phyloP scores from a whole-genome alignment of 2,888 invertebrate genomes.

The Clusia tigrina region DNA sequence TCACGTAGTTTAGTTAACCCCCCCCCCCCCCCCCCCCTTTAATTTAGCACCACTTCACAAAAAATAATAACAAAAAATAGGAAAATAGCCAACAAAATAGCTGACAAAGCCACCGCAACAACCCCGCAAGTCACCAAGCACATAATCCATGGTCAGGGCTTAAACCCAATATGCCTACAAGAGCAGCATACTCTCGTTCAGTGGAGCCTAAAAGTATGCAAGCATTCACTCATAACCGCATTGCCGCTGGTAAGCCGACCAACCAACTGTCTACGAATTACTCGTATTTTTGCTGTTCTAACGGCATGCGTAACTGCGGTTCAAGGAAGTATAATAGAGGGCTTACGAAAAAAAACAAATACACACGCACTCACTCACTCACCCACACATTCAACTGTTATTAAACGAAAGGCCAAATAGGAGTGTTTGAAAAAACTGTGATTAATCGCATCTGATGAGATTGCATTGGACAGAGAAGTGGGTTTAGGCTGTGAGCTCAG shows the following conservation, averaged over 20 bases:
- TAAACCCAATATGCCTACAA: neutral
- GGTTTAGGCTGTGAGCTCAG: too few relatives aligned
- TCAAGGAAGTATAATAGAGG: too few relatives aligned
- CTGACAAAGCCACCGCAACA: neutral
- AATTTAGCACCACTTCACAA: neutral
- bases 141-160: neutral
- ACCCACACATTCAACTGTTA: neutral
- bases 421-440: too few relatives aligned
- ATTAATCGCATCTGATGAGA: too few relatives aligned
- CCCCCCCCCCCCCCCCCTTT: neutral
- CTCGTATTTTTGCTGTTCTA: too few relatives aligned
- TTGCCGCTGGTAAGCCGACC: neutral
- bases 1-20: neutral
- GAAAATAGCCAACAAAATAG: neutral
- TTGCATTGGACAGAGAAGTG: too few relatives aligned
- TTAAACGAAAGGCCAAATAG: too few relatives aligned
- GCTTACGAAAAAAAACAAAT: neutral
- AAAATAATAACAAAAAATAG: neutral
- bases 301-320: too few relatives aligned
- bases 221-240: conserved; percentile 3
- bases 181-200: neutral
- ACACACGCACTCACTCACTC: neutral
- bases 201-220: conserved; percentile 12
- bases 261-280: too few relatives aligned
- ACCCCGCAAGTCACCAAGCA: too few relatives aligned